Conservation (phyloP, 2,113 vertebrate species). For the Myodes glareolus region DNA sequence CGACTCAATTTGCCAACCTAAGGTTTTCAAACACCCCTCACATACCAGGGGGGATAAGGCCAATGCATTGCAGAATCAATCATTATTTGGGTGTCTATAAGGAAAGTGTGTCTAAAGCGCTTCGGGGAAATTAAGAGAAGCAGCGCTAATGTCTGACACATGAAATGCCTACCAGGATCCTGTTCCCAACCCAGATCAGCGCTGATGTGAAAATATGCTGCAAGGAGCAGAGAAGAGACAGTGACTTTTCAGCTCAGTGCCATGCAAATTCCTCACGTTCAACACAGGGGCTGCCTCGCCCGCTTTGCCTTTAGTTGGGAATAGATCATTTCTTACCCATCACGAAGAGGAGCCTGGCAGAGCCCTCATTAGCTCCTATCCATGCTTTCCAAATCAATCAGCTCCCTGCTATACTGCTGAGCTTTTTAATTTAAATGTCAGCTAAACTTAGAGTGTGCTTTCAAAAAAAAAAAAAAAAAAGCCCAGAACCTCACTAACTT, state of each 20-base stretch:
- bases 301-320: constrained; percentile 64
- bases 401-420: constrained; percentile 38
- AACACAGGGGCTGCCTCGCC: neutral
- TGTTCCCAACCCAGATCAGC: constrained; percentile 55
- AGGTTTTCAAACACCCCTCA: neutral
- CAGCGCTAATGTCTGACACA: neutral
- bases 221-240: constrained; percentile 60
- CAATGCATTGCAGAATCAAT: neutral
- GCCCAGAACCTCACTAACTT: constrained; percentile 48
- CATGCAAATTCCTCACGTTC: constrained; percentile 47
- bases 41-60: neutral
- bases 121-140: constrained; percentile 64
- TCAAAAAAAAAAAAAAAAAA: neutral
- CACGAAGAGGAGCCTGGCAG: constrained; percentile 5
- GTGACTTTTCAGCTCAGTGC: constrained; percentile 39
- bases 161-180: constrained; percentile 5
- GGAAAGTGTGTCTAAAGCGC: constrained; percentile 48
- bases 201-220: constrained; percentile 59
- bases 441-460: constrained; percentile 60
- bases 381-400: constrained; percentile 52
- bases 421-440: constrained; percentile 68
- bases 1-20: constrained; percentile 4
- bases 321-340: constrained; percentile 66
- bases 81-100: constrained; percentile 43
- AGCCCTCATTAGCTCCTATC: constrained; percentile 56